A percentile compares a stretch with the other conserved stretches of the same genome.
Conservation (phyloP, 2,888 invertebrate genomes). For the Drosophila putrida region DNA sequence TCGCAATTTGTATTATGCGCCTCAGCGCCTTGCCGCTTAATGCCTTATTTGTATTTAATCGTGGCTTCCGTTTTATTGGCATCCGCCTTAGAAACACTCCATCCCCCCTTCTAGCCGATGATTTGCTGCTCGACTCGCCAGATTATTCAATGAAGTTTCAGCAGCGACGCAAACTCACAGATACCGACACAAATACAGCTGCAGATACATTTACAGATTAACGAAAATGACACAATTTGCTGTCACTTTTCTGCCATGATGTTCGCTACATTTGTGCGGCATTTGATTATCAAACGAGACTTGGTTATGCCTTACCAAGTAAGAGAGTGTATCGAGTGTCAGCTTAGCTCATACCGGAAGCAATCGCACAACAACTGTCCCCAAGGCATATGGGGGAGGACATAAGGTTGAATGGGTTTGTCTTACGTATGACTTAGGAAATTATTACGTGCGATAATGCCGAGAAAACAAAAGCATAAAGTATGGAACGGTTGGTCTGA, state of each 20-base stretch:
- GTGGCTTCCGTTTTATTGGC: slow-evolving; percentile 79
- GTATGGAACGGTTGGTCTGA: slow-evolving; percentile 11
- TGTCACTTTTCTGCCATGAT: slow-evolving; percentile 32
- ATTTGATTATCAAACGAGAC: slow-evolving; percentile 29
- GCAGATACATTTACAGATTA: slow-evolving; percentile 62
- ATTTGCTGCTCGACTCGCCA: slow-evolving; percentile 40
- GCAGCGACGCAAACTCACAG: slow-evolving; percentile 40
- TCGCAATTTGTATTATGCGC: slow-evolving; percentile 81
- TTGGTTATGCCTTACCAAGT: not conserved
- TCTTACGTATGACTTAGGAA: slow-evolving; percentile 55
- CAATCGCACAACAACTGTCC: slow-evolving; percentile 16
- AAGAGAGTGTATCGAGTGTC: slow-evolving; percentile 13
- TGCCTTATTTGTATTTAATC: slow-evolving; percentile 82
- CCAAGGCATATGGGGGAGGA: slow-evolving; percentile 30
- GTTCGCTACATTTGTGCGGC: slow-evolving; percentile 42
- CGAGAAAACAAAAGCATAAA: slow-evolving; percentile 44
- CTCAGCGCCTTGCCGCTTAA: slow-evolving; percentile 79
- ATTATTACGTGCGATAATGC: slow-evolving; percentile 74
- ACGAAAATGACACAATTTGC: slow-evolving; percentile 74
- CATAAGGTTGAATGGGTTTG: slow-evolving; percentile 10
- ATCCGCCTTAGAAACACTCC: slow-evolving; percentile 26
- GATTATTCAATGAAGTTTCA: slow-evolving; percentile 70
- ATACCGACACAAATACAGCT: slow-evolving; percentile 30
- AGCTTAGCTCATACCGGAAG: not conserved
- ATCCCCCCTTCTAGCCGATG: slow-evolving; percentile 16